Percentiles rank a stretch among this genome's conserved stretches.
Evolutionary conservation across 2,113 vertebrate genomes (phyloP).

Genomic region (Bothrops jararaca): DNA sequence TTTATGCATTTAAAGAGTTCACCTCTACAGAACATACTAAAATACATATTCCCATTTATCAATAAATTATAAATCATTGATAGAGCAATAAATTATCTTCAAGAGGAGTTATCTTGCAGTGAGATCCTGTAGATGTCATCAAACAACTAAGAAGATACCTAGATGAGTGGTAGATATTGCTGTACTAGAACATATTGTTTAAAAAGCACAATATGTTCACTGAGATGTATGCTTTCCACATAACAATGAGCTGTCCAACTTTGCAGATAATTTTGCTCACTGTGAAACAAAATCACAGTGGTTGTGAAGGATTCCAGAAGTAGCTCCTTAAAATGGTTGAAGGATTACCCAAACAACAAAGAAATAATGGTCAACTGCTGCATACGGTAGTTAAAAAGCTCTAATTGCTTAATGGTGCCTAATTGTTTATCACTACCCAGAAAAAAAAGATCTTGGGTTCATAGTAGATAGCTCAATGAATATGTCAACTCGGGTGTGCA

Average conservation of each 20-base stretch:
- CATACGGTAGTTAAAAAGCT: background rate
- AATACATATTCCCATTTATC: background rate
- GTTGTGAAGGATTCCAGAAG: background rate
- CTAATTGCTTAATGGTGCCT: background rate
- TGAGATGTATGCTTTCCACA: background rate
- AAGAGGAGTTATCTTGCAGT: background rate
- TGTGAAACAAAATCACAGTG: background rate
- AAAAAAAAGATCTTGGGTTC: background rate
- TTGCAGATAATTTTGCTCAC: background rate
- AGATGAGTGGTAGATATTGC: background rate
- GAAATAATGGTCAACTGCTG: background rate
- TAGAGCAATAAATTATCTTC: background rate
- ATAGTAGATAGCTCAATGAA: background rate
- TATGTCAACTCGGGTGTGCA: background rate
- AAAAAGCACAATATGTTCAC: background rate
- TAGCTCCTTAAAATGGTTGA: background rate
- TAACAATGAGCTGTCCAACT: background rate
- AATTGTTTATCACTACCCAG: background rate
- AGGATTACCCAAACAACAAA: background rate
- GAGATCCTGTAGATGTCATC: background rate
- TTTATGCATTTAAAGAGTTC: background rate
- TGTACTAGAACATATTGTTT: background rate
- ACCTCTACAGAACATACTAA: background rate
- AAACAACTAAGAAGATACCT: background rate
- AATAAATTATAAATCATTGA: background rate